Base-by-base conservation (phyloP, 2,888 invertebrate species). In the Terebella lapidaria region DNA sequence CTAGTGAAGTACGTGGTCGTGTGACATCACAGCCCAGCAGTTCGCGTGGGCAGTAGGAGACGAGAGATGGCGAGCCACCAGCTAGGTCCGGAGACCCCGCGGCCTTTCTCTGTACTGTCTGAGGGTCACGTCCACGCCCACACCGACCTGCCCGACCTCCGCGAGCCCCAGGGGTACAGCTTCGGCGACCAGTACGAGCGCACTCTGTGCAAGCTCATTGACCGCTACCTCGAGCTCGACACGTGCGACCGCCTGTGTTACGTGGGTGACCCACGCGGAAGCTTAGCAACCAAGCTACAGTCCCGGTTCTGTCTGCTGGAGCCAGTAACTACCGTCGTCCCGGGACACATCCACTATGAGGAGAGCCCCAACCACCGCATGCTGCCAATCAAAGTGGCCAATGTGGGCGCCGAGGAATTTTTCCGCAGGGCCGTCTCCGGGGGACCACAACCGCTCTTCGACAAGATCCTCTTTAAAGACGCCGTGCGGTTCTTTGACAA, bases 71-170 rank as follows among this genome's bases (percentile, higher is more conserved):
- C 64, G 10, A 63, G 62, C 27, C 54, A 61, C 55, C 61, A 71
- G 53, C 66, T 78, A n/a, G 78, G 78, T 24, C 78, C 78, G 0
- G 78, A 79, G 57, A 70, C 72, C 3, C 78, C 77, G 1, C 64
- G 72, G 18, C 78, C 78, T 4, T 70, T 76, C 42, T 57, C 77
- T 22, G 76, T 76, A 3, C 72, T 78, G 53, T 73, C 76, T 2
- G 78, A 79, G 58, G 63, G 68, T 28, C 73, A 73, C 59, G 29
- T 61, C 2, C 72, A 72, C 56, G 60, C 66, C n/a, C 58, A 66
- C 20, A 67, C 69, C 55, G 60, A 64, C 5, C 67, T 78, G 18
- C 75, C 77, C 0, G 27, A 57, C 2, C 64, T 70, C 35, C 62
- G 64, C 0, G 67, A 67, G 22, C 52, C 60, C 15, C 73, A 74